Percentiles rank a stretch among this genome's conserved stretches.
Evolutionary conservation across 2,888 invertebrate genomes (phyloP).

Genomic region (Rotaria magnacalcarata): DNA sequence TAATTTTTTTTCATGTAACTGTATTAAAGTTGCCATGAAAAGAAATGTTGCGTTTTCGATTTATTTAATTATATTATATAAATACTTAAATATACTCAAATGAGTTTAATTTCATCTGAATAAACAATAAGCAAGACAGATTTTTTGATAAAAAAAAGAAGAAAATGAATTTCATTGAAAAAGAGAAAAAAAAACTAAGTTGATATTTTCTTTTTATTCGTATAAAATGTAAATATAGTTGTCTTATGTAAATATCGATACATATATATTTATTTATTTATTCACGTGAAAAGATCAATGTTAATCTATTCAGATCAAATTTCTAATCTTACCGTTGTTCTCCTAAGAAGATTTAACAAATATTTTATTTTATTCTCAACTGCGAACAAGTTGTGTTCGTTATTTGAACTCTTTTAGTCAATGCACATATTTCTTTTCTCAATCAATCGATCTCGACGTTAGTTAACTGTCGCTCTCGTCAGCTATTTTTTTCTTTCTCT

Average conservation of each 20-base stretch:
- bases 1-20: too few relatives aligned
- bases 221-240: neutral
- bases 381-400: neutral
- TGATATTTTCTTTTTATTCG: too few relatives aligned
- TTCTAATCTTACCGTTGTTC: neutral
- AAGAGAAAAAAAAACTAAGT: too few relatives aligned
- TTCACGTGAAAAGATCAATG: neutral
- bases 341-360: neutral
- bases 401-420: neutral
- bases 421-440: neutral
- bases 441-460: neutral
- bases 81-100: too few relatives aligned
- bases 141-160: too few relatives aligned
- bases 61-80: too few relatives aligned
- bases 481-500: neutral
- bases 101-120: too few relatives aligned
- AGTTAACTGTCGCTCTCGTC: neutral
- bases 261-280: neutral
- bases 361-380: neutral
- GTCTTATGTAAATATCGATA: neutral
- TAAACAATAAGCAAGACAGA: too few relatives aligned
- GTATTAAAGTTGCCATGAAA: too few relatives aligned
- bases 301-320: neutral
- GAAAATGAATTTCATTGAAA: too few relatives aligned
- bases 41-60: too few relatives aligned